Conservation (phyloP, 2,113 vertebrate species). For the Synchiropus splendidus region DNA sequence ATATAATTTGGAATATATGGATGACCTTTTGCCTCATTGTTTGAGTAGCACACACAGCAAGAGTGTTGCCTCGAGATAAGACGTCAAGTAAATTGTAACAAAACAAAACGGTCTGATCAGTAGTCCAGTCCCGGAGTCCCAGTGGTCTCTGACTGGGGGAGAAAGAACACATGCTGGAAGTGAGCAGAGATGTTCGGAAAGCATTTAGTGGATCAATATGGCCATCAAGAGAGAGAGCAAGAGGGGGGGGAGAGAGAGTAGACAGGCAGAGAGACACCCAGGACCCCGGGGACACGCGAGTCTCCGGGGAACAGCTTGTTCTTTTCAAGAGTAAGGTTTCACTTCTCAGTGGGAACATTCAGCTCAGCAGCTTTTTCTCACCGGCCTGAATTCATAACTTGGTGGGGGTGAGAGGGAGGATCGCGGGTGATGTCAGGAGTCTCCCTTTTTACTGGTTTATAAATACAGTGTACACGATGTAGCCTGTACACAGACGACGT, state of each 20-base stretch:
- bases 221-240: constrained; percentile 35
- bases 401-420: constrained; percentile 13
- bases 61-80: no score
- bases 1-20: no score
- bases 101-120: constrained; percentile 47
- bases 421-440: constrained; percentile 39
- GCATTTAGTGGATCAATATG: constrained; percentile 64
- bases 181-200: constrained; percentile 66
- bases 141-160: constrained; percentile 44
- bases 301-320: constrained; percentile 56
- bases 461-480: no score
- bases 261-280: constrained; percentile 38
- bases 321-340: constrained; percentile 70
- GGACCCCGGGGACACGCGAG: constrained; percentile 39
- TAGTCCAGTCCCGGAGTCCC: constrained; percentile 46
- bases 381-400: no score
- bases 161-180: constrained; percentile 74
- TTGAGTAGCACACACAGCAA: no score
- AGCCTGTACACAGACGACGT: no score
- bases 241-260: constrained; percentile 30
- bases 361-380: constrained; percentile 62
- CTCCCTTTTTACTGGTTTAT: constrained; percentile 25
- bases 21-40: no score
- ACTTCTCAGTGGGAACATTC: constrained; percentile 59
- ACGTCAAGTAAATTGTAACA: constrained; percentile 1